Conservation (phyloP, 2,113 vertebrate species). For the Macheiramphus alcinus region DNA sequence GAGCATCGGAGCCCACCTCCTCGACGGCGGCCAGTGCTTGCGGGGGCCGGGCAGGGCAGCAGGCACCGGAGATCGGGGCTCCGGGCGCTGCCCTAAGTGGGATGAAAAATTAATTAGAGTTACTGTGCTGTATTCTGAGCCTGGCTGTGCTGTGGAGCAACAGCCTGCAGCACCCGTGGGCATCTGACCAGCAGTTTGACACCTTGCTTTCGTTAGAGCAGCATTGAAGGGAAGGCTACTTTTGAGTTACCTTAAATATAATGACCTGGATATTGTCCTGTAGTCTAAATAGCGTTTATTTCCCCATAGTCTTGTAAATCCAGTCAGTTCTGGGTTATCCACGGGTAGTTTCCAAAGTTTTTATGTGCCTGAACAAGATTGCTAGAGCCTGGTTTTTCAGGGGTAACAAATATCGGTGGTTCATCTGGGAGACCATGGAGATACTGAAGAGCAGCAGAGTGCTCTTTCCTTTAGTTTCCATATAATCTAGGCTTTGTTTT, state of each 20-base stretch:
- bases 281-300: not conserved
- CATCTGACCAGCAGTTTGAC: not conserved
- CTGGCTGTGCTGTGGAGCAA: not conserved
- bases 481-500: not conserved
- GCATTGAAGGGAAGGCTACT: rapidly evolving
- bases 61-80: rapidly evolving
- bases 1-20: not conserved
- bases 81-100: rapidly evolving
- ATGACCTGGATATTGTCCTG: not conserved
- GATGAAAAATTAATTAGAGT: not conserved
- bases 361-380: not conserved
- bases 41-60: not conserved
- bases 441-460: not conserved
- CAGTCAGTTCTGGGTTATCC: not conserved
- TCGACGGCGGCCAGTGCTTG: not conserved
- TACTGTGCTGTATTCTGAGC: not conserved
- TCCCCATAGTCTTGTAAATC: not conserved
- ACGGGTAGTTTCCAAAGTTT: not conserved
- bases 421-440: not conserved
- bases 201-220: not conserved
- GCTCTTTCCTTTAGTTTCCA: not conserved
- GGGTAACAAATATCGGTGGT: not conserved
- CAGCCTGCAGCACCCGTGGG: not conserved
- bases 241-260: not conserved
- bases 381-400: not conserved